Conservation (phyloP, 2,797 vertebrate species). For the Huso huso region DNA sequence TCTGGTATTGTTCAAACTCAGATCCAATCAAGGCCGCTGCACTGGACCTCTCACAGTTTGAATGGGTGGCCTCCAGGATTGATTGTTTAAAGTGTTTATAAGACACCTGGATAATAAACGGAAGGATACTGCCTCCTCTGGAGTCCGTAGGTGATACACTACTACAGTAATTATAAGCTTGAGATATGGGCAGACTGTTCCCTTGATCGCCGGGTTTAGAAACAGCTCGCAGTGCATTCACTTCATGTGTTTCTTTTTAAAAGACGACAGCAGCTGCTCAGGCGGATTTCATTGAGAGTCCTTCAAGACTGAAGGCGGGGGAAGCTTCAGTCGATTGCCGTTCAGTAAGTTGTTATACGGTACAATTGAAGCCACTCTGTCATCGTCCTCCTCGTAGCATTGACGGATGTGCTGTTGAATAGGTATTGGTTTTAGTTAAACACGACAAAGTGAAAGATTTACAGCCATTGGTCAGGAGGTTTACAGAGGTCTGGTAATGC, state of each 20-base stretch:
- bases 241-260: conserved; percentile 13
- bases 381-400: conserved; percentile 36
- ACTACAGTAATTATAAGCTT: conserved; percentile 14
- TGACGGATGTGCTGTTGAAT: conserved; percentile 56
- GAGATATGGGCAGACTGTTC: conserved; percentile 12
- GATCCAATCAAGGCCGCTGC: too few species aligned
- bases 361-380: conserved; percentile 49
- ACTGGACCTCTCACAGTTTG: too few species aligned
- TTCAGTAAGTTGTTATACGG: conserved; percentile 55
- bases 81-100: too few species aligned
- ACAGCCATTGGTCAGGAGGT: conserved; percentile 39
- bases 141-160: conserved; percentile 11
- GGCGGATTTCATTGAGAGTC: conserved; percentile 30
- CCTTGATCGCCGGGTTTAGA: conserved; percentile 14
- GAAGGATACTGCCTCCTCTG: background rate
- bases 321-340: conserved; percentile 25
- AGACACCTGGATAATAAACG: too few species aligned
- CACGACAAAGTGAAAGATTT: conserved; percentile 51
- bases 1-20: too few species aligned
- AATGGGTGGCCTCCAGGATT: too few species aligned
- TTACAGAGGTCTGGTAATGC: conserved; percentile 28
- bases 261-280: conserved; percentile 20
- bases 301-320: conserved; percentile 19
- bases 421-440: conserved; percentile 63
- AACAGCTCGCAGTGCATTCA: conserved; percentile 19